Evolutionary conservation across 2,113 vertebrate species (phyloP).

Genomic region (Paramormyrops kingsleyae): DNA sequence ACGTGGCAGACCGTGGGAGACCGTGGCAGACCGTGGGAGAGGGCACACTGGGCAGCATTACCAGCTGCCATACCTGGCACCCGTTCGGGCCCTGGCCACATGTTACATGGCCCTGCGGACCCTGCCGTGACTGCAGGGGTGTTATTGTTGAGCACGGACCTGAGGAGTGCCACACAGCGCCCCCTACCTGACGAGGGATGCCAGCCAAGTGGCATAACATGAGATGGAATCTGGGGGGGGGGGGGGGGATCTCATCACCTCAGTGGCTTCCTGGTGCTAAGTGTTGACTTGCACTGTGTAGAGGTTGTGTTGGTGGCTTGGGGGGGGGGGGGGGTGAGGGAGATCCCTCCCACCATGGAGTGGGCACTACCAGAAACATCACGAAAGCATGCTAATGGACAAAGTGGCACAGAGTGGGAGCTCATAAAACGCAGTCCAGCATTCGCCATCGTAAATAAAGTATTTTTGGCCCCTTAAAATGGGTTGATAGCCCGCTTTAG

Average conservation of each 20-base stretch:
- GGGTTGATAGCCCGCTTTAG: constrained; percentile 28
- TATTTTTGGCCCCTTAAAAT: constrained; percentile 39
- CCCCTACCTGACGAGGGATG: constrained; percentile 36
- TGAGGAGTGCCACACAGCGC: constrained; percentile 19
- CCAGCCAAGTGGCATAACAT: constrained; percentile 20
- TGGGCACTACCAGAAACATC: constrained; percentile 14
- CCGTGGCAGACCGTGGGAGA: background rate
- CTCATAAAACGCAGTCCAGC: constrained; percentile 40
- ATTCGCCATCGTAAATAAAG: constrained; percentile 40
- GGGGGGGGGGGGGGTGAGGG: background rate
- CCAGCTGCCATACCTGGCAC: constrained; percentile 20
- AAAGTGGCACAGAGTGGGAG: constrained; percentile 30
- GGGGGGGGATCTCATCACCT: constrained; percentile 32
- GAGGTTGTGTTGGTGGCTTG: constrained; percentile 21
- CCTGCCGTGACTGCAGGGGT: constrained; percentile 22
- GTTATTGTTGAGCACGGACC: constrained; percentile 27
- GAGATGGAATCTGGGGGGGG: background rate
- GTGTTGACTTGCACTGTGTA: constrained; percentile 26
- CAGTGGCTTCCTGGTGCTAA: constrained; percentile 33
- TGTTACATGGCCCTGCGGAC: constrained; percentile 23
- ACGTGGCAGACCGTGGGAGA: background rate
- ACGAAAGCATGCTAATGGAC: constrained; percentile 25
- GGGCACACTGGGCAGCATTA: background rate
- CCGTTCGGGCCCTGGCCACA: background rate
- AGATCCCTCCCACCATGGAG: constrained; percentile 21